These are phyloP conservation scores for Pangasianodon gigas DNA, from an alignment of 2,113 vertebrate genomes.

Conservation along the genomic window DNA sequence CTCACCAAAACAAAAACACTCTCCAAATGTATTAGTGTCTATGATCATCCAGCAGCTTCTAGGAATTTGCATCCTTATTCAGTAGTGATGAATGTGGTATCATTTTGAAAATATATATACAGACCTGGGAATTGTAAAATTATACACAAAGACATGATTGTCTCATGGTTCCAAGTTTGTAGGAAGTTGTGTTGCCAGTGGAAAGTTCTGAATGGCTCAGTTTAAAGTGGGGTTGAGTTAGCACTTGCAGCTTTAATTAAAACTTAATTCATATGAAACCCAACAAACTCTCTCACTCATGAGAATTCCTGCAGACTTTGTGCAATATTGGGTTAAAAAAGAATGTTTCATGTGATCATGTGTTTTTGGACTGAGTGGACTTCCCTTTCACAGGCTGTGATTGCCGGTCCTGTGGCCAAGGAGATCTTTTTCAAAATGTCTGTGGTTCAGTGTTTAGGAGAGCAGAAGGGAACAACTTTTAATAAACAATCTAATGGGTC, in stretches of 20 bases:
- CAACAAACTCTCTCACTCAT: slow-evolving; percentile 28
- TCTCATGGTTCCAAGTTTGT: background rate
- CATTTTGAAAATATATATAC: background rate
- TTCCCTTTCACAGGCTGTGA: slow-evolving; percentile 36
- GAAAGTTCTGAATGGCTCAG: background rate
- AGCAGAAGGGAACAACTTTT: slow-evolving; percentile 74
- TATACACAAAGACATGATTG: background rate
- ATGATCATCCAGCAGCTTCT: background rate
- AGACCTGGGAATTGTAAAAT: background rate
- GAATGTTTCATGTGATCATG: slow-evolving; percentile 29
- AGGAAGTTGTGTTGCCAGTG: background rate
- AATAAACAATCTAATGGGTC: slow-evolving; percentile 89
- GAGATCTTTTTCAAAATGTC: slow-evolving; percentile 71
- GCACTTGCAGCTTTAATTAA: slow-evolving; percentile 13
- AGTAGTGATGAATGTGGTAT: background rate
- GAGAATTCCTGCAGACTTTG: background rate
- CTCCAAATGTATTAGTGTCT: background rate
- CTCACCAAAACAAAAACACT: background rate
- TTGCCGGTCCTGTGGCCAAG: slow-evolving; percentile 42
- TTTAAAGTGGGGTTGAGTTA: slow-evolving; percentile 11
- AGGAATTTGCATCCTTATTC: background rate
- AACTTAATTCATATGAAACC: slow-evolving; percentile 5
- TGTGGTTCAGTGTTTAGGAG: slow-evolving; percentile 81
- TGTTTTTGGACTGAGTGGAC: slow-evolving; percentile 42
- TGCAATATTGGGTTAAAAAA: slow-evolving; percentile 19